Base-by-base conservation (phyloP, 1,140 invertebrate genomes). In the Oppia nitens region DNA sequence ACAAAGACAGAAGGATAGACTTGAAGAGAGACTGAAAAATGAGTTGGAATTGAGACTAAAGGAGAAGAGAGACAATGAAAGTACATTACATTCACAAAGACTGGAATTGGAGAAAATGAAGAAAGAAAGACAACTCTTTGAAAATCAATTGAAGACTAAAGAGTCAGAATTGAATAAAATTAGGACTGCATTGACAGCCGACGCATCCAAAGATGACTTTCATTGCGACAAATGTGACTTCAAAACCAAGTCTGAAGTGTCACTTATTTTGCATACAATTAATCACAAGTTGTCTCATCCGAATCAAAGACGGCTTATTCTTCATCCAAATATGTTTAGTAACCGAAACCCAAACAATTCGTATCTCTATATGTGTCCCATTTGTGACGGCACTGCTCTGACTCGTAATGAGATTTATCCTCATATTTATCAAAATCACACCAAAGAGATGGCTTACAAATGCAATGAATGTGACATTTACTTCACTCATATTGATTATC, bases 391-490 rank as follows among this genome's bases (percentile, higher is more conserved):
- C 6, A 40, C 32, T 9, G 32, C 32, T 40, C 32, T 40, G 32
- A 40, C 45, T 21, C 1, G 47, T 9, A 40, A 57, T 27, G 56
- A 57, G 25, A 57, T 57, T 21, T 57, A 57, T 26, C n/a, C 48
- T 11, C 56, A 54, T 54, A 21, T 25, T n/a, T 54, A 57, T 23
- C 56, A 56, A 29, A 26, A 56, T 26, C 55, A 56, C 28, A 47
- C 55, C 40, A 11, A 26, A 23, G 55, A 56, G 26, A 24, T 3
- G 3, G 24, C 55, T 12, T 56, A 47, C 21, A 24, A 56, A 24
- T 56, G 55, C 26, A 29, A 56, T 56, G 55, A 56, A 56, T 56
- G 55, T 47, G 55, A 56, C 24, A 17, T 56, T 4, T 56, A 52
- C 28, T 56, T 56, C 29, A 56, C 29, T 24, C 55, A 56, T 25